Conservation (phyloP, 2,888 invertebrate genomes). For the Poecilus cupreus region DNA sequence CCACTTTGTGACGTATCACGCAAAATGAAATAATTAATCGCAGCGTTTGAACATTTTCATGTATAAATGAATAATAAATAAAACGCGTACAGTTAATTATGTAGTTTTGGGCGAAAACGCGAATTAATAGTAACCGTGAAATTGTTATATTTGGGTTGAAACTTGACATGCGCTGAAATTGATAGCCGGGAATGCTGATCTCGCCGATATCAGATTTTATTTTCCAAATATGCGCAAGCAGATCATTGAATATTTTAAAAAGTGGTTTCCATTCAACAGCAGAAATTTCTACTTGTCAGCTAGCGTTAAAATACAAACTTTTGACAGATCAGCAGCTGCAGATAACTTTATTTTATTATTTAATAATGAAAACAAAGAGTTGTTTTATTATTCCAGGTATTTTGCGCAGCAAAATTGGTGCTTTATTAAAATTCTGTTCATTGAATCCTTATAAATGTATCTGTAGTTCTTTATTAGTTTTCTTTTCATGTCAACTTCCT, state of each 20-base stretch:
- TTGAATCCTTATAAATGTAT: not conserved
- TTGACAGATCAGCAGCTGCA: not conserved
- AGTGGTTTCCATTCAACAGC: not conserved
- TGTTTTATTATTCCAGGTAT: not conserved
- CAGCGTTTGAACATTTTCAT: not conserved
- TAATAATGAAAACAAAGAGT: not conserved
- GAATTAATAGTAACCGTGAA: constrained; percentile 2
- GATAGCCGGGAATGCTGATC: not conserved
- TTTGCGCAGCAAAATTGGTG: not conserved
- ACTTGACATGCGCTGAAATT: not conserved
- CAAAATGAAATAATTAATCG: constrained; percentile 17
- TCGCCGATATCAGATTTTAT: constrained; percentile 8
- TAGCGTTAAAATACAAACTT: not conserved
- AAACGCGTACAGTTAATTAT: constrained; percentile 10
- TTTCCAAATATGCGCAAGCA: constrained; percentile 16
- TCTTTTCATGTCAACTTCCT: no score
- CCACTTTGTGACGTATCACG: not conserved
- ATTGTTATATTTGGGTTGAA: not conserved
- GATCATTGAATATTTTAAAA: constrained; percentile 28
- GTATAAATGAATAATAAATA: constrained; percentile 31
- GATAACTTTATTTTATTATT: not conserved
- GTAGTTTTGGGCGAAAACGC: not conserved
- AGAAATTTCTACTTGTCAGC: not conserved
- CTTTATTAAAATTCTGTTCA: not conserved
- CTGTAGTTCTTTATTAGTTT: no score